Evolutionary conservation across 1,140 invertebrate species (phyloP), one percentile per base, ranked within the genome.

Genomic region (Olivierus martensii): DNA sequence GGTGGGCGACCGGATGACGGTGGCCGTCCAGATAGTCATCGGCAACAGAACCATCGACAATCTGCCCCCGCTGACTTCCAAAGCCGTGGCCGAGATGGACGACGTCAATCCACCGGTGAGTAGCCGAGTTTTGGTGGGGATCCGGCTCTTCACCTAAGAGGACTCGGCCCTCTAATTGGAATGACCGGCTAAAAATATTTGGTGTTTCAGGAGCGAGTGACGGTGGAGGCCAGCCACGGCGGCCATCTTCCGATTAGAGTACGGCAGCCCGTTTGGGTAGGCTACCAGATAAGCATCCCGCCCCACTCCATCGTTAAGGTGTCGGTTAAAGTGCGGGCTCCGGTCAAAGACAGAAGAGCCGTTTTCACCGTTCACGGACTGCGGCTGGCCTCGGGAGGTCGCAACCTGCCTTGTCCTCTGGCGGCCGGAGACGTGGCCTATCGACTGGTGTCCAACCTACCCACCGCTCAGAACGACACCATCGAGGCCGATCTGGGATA

Each of bases 261-360:
- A 35, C 55, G 58, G 34, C 58, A 61, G 42, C 52, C 55, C 12
- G 17, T 53, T 12, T 62, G 61, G 61, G 41, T 62, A 14, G 42
- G 56, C 4, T 62, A 61, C 47, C 57, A 56, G 22, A 51, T 61
- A 15, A 59, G 57, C 4, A 60, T 62, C n/a, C 61, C 61, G 3
- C 44, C 49, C 2, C 52, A 59, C 14, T 46, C 57, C 2, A 45
- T 59, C 3, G 51, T 58, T 5, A 56, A 59, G 37, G 46, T 62
- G 10, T n/a, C 50, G 17, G 52, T 51, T 0, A 41, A 51, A 35
- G 43, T 54, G 5, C 37, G 41, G 39, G 59, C 57, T 18, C 46
- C 51, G 3, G 19, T 46, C n/a, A 49, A 57, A 11, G 52, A 61
- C 12, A 34, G 49, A 34, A 39, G 59, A 11, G 61, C 61, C 14